Percentiles rank a stretch among this genome's conserved stretches.
Conservation (phyloP, 2,888 invertebrate genomes). For the Clostera curtula region DNA sequence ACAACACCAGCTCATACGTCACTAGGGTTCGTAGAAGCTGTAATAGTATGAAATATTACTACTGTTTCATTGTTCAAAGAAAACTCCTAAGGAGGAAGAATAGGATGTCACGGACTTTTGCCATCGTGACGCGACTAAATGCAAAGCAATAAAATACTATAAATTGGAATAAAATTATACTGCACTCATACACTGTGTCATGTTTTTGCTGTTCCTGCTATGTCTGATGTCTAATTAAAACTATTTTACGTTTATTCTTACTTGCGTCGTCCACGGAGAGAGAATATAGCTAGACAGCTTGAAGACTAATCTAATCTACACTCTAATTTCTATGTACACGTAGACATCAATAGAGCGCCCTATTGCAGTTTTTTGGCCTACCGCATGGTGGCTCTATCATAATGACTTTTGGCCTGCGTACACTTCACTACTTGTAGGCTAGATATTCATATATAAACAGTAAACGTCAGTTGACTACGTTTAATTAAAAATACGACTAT, state of each 20-base stretch:
- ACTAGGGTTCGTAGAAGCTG: slow-evolving; percentile 77
- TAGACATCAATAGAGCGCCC: too few species aligned
- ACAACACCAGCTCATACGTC: slow-evolving; percentile 74
- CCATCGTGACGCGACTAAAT: background rate
- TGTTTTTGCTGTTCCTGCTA: background rate
- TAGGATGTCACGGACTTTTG: background rate
- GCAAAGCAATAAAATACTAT: background rate
- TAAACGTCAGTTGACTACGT: too few species aligned
- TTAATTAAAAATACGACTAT: too few species aligned
- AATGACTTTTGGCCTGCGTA: too few species aligned
- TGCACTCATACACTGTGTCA: background rate
- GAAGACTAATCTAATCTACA: too few species aligned
- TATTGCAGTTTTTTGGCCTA: too few species aligned
- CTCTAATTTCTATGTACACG: too few species aligned
- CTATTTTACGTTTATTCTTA: too few species aligned
- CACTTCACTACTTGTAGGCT: background rate
- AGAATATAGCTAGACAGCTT: too few species aligned
- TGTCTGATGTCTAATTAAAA: background rate
- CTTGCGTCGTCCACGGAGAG: too few species aligned
- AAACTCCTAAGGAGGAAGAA: background rate
- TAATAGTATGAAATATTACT: slow-evolving; percentile 22
- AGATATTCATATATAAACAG: too few species aligned
- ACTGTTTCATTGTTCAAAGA: background rate
- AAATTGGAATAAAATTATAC: background rate
- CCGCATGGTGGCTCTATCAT: too few species aligned